Base-by-base conservation (phyloP, 2,113 vertebrate genomes). In the Aegotheles bennettii region DNA sequence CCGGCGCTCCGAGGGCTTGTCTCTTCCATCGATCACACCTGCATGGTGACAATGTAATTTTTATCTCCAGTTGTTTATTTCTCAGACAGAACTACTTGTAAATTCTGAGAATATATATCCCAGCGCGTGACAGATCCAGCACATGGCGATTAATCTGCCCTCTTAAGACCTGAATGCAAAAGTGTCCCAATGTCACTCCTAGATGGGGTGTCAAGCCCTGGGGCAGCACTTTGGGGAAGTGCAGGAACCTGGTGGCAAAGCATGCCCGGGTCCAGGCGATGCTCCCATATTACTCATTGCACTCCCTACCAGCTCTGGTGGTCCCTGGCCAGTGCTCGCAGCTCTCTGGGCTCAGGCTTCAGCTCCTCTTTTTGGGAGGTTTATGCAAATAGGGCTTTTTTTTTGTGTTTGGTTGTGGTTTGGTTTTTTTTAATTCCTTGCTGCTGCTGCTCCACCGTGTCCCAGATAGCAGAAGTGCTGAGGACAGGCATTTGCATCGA, bases 51-150 rank as follows among this genome's bases (percentile, higher is more conserved):
- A 98, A 97, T 95, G 97, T 98, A 97, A 98, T 98, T 98, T 98
- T 98, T 98, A 98, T 98, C 97, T 97, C 91, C 25, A 84, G 98
- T 96, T 98, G 98, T 98, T 98, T 98, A 98, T 98, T 98, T 98
- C 98, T 98, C 97, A 94, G 96, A 97, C 96, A 96, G 97, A 98
- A 98, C 97, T 97, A 97, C 97, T 98, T 98, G 98, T 98, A 98
- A 98, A 98, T 98, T 98, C 98, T 23, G 10, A 90, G 97, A 97
- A 98, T 97, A 98, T 98, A 97, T 96, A 97, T 97, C 96, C 97
- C 92, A 8, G 94, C 5, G 60, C 88, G 94, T 97, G 98, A 98
- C 97, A 98, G 97, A 98, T 95, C 88, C 97, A 96, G 96, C 97
- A 85, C 96, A 96, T 16, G 83, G 96, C 89, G 71, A 98, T 98